A percentile compares a stretch with the other conserved stretches of the same genome.
These are phyloP conservation scores for Triplophysa siluroides DNA, from an alignment of 2,113 vertebrate species.

Conservation along the genomic window DNA sequence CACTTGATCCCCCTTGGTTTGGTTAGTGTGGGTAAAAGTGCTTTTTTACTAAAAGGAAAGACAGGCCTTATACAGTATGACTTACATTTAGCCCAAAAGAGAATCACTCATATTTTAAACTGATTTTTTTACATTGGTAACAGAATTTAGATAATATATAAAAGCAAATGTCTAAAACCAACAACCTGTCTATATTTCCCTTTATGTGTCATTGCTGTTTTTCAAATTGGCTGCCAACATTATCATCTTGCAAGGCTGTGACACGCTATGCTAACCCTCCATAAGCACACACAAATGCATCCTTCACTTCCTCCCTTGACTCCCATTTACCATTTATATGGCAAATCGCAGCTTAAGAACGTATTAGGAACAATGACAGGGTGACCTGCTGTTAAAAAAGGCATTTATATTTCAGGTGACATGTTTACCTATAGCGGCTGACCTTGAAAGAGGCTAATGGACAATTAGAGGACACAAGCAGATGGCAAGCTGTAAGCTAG, in stretches of 20 bases:
- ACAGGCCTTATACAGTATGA: not conserved
- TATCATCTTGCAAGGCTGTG: constrained; percentile 1
- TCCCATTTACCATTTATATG: constrained; percentile 26
- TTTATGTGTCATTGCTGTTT: not conserved
- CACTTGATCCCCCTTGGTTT: constrained; percentile 49
- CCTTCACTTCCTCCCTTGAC: constrained; percentile 6
- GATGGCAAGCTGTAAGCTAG: not conserved
- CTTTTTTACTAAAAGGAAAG: constrained; percentile 6
- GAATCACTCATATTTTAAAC: too few species aligned
- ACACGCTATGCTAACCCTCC: not conserved
- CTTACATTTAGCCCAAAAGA: not conserved
- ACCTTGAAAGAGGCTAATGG: constrained; percentile 20
- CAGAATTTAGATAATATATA: too few species aligned
- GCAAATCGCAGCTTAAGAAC: constrained; percentile 31
- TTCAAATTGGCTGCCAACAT: not conserved
- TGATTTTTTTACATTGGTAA: too few species aligned
- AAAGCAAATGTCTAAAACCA: too few species aligned
- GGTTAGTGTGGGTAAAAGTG: constrained; percentile 52
- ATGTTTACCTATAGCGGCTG: constrained; percentile 28
- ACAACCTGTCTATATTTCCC: not conserved
- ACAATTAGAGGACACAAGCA: not conserved
- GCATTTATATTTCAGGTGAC: constrained; percentile 2
- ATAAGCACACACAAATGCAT: not conserved
- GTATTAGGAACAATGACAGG: constrained; percentile 17
- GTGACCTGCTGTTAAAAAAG: constrained; percentile 30